A percentile compares a stretch with the other conserved stretches of the same genome.
These are phyloP conservation scores for Monodelphis domestica DNA, from an alignment of 2,797 vertebrate genomes.

Conservation along the genomic window DNA sequence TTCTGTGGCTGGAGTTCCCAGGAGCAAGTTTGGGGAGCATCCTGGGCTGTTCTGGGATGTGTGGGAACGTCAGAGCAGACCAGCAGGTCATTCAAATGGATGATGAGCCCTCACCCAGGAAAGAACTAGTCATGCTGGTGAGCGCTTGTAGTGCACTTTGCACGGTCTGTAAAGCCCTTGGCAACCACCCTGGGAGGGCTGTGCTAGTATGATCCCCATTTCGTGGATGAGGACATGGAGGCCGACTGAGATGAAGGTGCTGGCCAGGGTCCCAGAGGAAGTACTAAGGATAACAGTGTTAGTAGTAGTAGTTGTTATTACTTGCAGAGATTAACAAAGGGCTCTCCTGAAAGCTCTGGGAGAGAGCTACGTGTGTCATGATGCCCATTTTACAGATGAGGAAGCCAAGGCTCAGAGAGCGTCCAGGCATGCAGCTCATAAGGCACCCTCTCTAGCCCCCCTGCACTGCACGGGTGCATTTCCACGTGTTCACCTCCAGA, in stretches of 20 bases:
- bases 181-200: background rate
- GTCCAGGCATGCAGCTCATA: no score
- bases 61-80: background rate
- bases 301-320: background rate
- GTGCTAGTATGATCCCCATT: background rate
- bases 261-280: background rate
- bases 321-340: background rate
- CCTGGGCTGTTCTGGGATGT: background rate
- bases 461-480: background rate
- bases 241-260: background rate
- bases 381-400: background rate
- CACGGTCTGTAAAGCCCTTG: no score
- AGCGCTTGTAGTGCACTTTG: background rate
- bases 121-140: no score
- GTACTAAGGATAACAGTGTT: no score
- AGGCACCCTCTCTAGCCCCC: no score
- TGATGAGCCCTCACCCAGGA: background rate
- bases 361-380: no score
- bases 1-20: accelerated
- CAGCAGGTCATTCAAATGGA: no score
- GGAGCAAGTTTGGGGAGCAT: background rate
- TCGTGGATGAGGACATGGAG: background rate
- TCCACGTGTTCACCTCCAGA: background rate
- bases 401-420: background rate
- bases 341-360: background rate